Evolutionary conservation across 2,113 vertebrate genomes (phyloP).

Genomic region (Calyptommatus sinebrachiatus): DNA sequence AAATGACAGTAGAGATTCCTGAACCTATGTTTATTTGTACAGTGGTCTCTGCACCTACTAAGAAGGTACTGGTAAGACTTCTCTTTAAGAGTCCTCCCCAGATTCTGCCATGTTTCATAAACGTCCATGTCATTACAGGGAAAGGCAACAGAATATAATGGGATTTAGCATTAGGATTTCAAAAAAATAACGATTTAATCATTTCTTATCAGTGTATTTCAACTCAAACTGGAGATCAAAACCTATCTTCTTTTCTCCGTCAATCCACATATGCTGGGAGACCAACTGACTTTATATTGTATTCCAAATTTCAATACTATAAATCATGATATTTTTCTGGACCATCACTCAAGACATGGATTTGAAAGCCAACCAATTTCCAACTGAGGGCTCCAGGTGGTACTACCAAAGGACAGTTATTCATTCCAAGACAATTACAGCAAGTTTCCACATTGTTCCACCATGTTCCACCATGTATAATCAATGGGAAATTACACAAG

Average conservation of each 20-base stretch:
- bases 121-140: background rate
- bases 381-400: background rate
- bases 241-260: background rate
- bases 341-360: background rate
- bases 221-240: background rate
- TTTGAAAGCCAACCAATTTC: background rate
- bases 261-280: no score
- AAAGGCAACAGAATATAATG: background rate
- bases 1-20: background rate
- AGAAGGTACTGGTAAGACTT: background rate
- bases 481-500: no score
- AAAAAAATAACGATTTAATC: background rate
- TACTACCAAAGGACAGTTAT: background rate
- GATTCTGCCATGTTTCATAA: background rate
- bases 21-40: background rate
- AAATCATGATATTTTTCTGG: background rate
- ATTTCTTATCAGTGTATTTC: background rate
- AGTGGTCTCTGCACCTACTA: background rate
- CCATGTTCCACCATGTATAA: background rate
- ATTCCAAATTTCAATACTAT: background rate
- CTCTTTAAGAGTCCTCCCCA: background rate
- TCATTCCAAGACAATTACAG: background rate
- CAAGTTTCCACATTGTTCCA: background rate
- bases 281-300: background rate
- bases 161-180: background rate